Base-by-base conservation (phyloP, 2,888 invertebrate genomes). In the Cerastis leucographa region DNA sequence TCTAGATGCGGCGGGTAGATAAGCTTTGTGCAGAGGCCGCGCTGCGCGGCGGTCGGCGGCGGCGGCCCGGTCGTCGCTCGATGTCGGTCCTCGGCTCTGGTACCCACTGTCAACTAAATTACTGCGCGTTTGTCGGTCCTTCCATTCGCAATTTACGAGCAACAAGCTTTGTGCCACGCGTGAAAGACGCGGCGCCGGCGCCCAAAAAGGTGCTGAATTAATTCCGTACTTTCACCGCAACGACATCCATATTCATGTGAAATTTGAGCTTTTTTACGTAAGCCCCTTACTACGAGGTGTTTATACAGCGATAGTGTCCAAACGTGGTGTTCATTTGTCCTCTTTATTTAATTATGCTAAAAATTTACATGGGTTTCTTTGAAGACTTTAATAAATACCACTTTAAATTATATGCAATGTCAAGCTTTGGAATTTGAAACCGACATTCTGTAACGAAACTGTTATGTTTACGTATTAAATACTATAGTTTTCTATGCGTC, bases 71-170 rank as follows among this genome's bases (percentile, higher is more conserved):
- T 77, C 76, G 68, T 76, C 73, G 74, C 51, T 71, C 88, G 89
- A 89, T 85, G 89, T 85, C 83, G 83, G 71, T 64, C 64, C 51
- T 72, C 40, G 72, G 40, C 83, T 78, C 88, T 84, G 85, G 88
- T 90, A 92, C 90, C 92, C 92, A 92, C 94, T 95, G 96, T 96
- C 96, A 95, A 94, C 95, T 95, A 94, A 96, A 96, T 96, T 94
- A 95, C 95, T 88, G 91, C 89, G 89, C 94, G 94, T 94, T 95
- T 95, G 96, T 95, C 94, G 95, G 95, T 92, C 92, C 93, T 92
- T 93, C 90, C 90, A 89, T 90, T 92, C 86, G 95, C 96, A 94
- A 96, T 96, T 96, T 96, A 95, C 95, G 95, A 94, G 91, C 92
- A 89, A 87, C 88, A 89, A 91, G 92, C 91, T 92, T 92, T 93